phyloP scores from a whole-genome alignment of 2,113 vertebrate species.

The Athene noctua region DNA sequence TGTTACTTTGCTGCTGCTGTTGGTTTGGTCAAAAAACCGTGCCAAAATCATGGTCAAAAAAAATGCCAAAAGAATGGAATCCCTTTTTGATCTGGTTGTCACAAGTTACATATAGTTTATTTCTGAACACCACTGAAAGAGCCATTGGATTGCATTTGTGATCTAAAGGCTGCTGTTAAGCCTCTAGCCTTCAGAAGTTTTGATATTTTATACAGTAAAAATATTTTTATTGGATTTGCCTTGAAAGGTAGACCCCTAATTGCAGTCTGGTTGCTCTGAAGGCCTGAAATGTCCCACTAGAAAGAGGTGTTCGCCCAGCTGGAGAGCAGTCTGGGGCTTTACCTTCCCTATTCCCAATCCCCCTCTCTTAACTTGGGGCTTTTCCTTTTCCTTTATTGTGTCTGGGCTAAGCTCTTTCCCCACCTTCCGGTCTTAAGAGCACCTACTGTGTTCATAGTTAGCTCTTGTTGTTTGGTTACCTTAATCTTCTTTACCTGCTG shows the following conservation, averaged over 20 bases:
- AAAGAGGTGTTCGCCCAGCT: neutral
- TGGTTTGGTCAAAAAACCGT: neutral
- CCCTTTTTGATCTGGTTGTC: neutral
- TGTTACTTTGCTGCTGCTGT: neutral
- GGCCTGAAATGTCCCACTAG: neutral
- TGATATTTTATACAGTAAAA: neutral
- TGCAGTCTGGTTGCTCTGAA: neutral
- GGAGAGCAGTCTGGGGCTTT: neutral
- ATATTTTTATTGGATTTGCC: neutral
- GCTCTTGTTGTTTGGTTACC: neutral
- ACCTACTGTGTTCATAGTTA: neutral
- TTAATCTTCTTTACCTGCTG: neutral
- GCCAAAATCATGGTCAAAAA: neutral
- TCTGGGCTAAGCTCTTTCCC: neutral
- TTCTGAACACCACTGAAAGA: neutral
- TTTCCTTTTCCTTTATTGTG: neutral
- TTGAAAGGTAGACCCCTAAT: neutral
- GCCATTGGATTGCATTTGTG: neutral
- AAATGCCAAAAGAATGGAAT: neutral
- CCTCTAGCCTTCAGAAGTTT: neutral
- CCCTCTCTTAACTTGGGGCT: neutral
- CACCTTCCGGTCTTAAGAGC: neutral
- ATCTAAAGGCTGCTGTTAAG: neutral
- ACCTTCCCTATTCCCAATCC: neutral
- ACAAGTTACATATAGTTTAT: neutral